These are phyloP conservation scores for Diceros bicornis DNA, from an alignment of 2,797 vertebrate genomes.

Conservation along the genomic window DNA sequence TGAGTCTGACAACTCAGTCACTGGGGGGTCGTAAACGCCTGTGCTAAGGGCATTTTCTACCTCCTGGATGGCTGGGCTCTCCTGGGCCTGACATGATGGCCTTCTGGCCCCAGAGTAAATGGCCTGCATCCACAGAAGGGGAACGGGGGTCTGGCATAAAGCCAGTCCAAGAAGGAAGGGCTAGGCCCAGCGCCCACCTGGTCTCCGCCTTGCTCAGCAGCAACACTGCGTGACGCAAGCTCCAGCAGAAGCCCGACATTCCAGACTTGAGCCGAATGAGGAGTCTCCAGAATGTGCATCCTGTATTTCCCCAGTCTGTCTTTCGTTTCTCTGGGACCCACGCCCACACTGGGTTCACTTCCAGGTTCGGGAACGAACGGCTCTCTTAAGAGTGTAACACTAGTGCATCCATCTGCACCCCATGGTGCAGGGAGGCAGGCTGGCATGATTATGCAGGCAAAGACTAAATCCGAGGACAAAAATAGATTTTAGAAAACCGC, in stretches of 20 bases:
- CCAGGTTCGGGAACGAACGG: background rate
- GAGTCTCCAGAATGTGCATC: background rate
- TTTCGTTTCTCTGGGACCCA: background rate
- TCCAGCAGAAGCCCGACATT: background rate
- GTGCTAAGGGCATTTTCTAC: background rate
- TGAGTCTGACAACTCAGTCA: background rate
- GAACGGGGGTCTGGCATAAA: background rate
- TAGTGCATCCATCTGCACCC: background rate
- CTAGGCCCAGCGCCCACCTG: background rate
- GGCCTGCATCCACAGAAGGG: background rate
- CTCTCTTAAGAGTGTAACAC: background rate
- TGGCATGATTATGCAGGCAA: background rate
- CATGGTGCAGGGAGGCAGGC: background rate
- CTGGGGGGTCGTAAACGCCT: background rate
- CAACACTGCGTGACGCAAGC: background rate
- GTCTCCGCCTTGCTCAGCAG: background rate
- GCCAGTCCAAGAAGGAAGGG: background rate
- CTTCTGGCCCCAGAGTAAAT: background rate
- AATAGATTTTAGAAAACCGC: background rate
- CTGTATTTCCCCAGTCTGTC: background rate
- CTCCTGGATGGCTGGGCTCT: background rate
- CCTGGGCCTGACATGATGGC: background rate
- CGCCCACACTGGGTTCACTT: background rate
- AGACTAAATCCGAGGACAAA: slow-evolving; percentile 24
- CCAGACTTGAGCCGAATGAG: background rate